Percentiles rank a stretch among this genome's conserved stretches.
Conservation (phyloP, 1,140 invertebrate genomes). For the Proales similis region DNA sequence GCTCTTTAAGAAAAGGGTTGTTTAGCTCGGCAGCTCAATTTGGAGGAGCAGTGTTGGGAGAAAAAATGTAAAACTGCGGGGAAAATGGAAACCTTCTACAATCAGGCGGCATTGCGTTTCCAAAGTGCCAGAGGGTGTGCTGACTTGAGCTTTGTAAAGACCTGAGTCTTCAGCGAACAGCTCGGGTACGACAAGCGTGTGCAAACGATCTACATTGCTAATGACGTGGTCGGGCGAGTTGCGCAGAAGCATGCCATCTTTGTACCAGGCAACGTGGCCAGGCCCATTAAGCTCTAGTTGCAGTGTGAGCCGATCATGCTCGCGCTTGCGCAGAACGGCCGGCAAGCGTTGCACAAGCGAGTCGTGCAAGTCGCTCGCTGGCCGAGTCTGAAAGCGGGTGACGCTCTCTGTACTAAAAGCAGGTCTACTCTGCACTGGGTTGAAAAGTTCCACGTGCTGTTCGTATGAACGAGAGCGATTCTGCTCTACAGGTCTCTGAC, state of each 20-base stretch:
- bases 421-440: too few relatives aligned
- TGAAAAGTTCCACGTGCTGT: too few relatives aligned
- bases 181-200: constrained; percentile 80
- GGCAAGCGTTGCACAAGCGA: too few relatives aligned
- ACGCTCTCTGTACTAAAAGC: too few relatives aligned
- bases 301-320: too few relatives aligned
- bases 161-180: constrained; percentile 88
- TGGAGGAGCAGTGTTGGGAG: neutral
- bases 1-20: constrained; percentile 5
- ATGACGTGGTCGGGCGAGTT: constrained; percentile 21
- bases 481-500: too few relatives aligned
- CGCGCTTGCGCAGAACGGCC: too few relatives aligned
- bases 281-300: constrained; percentile 11
- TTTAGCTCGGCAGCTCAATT: too few relatives aligned
- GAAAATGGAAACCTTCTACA: constrained; percentile 35
- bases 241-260: constrained; percentile 2
- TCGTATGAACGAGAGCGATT: too few relatives aligned
- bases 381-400: too few relatives aligned
- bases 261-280: constrained; percentile 10
- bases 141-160: constrained; percentile 59
- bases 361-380: too few relatives aligned
- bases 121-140: constrained; percentile 18
- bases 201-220: constrained; percentile 43
- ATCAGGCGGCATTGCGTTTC: constrained; percentile 18
- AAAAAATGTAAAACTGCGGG: constrained; percentile 1